phyloP scores from a whole-genome alignment of 2,797 vertebrate genomes.

The Onychomys arenicola region DNA sequence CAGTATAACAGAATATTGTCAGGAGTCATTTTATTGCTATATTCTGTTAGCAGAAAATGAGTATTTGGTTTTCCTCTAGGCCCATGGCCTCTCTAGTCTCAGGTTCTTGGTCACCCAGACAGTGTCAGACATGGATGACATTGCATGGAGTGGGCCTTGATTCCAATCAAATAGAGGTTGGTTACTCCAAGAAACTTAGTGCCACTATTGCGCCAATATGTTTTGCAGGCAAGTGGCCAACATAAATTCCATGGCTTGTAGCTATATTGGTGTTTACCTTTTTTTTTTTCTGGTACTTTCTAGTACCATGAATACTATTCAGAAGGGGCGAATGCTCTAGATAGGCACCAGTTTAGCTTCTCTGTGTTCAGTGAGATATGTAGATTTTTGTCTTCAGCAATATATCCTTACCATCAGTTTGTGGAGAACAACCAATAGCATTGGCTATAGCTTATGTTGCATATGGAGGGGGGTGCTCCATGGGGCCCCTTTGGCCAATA shows the following conservation, averaged over 20 bases:
- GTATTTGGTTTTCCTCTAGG: background rate
- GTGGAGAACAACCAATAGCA: background rate
- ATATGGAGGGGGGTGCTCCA: no score
- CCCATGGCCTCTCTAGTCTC: background rate
- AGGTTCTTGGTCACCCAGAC: background rate
- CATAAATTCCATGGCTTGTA: background rate
- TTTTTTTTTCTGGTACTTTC: background rate
- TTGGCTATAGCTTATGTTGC: background rate
- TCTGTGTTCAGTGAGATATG: background rate
- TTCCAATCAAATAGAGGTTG: background rate
- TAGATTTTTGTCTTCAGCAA: background rate
- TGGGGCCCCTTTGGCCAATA: background rate
- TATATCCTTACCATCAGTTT: background rate
- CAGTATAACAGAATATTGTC: background rate
- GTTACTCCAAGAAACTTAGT: background rate
- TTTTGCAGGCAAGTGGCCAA: background rate
- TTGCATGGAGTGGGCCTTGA: background rate
- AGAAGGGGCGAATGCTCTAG: background rate
- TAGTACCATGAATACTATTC: background rate
- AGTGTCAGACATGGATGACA: background rate
- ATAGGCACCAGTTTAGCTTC: background rate
- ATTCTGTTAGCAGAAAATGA: background rate
- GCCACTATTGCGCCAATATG: background rate
- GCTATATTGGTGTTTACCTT: background rate
- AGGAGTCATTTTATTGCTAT: background rate